Percentiles rank a stretch among this genome's conserved stretches.
Evolutionary conservation across 2,888 invertebrate genomes (phyloP).

Genomic region (Drosophila stalkeri): DNA sequence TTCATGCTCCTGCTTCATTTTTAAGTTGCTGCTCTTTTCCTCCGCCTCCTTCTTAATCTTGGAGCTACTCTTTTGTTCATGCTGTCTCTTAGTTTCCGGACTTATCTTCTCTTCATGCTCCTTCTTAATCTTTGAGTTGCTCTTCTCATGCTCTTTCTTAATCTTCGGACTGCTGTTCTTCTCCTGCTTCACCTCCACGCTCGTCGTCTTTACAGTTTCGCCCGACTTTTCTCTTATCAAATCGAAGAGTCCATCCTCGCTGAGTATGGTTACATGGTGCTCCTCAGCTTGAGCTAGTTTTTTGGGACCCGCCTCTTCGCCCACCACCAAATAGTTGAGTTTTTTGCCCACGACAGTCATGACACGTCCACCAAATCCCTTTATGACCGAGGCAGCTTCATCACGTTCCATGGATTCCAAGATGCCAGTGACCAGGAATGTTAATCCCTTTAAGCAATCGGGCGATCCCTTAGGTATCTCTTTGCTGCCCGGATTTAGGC

Average conservation of each 20-base stretch:
- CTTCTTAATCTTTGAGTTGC: slow-evolving; percentile 41
- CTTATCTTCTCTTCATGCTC: slow-evolving; percentile 22
- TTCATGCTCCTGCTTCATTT: slow-evolving; percentile 35
- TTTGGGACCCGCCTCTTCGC: slow-evolving; percentile 93
- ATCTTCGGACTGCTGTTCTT: slow-evolving; percentile 19
- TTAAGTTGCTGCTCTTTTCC: background rate
- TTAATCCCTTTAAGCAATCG: slow-evolving; percentile 89
- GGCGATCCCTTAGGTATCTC: slow-evolving; percentile 92
- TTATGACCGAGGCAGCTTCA: slow-evolving; percentile 90
- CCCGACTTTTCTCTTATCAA: slow-evolving; percentile 89
- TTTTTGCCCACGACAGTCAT: slow-evolving; percentile 91
- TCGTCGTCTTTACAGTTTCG: slow-evolving; percentile 22
- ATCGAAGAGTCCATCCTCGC: slow-evolving; percentile 93
- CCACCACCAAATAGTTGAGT: slow-evolving; percentile 92
- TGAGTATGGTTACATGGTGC: slow-evolving; percentile 90
- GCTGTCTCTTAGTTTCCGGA: slow-evolving; percentile 14
- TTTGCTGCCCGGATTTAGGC: slow-evolving; percentile 93
- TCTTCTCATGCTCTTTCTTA: slow-evolving; percentile 18
- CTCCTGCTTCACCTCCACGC: slow-evolving; percentile 36
- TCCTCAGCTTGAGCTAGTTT: slow-evolving; percentile 92
- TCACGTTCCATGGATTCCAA: slow-evolving; percentile 94
- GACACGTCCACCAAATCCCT: slow-evolving; percentile 92
- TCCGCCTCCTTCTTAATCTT: slow-evolving; percentile 27
- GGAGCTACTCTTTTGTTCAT: slow-evolving; percentile 13
- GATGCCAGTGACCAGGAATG: slow-evolving; percentile 93